Conservation (phyloP, 2,888 invertebrate species). For the Erebia aethiops region DNA sequence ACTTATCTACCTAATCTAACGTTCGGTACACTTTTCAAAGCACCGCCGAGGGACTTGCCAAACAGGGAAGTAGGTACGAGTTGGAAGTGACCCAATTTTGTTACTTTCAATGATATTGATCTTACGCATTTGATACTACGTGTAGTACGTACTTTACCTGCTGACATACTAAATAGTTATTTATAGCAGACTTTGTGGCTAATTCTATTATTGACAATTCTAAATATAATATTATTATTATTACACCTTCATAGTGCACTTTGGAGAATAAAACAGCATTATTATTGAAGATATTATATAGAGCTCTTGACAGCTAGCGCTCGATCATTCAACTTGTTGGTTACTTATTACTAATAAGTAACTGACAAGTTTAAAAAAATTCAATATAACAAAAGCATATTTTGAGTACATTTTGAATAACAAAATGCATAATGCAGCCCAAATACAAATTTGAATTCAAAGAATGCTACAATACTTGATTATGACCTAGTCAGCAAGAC, state of each 20-base stretch:
- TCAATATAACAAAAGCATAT: too few species aligned
- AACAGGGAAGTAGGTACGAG: slow-evolving; percentile 22
- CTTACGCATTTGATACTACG: slow-evolving; percentile 10
- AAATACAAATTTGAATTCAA: background rate
- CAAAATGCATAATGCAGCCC: background rate
- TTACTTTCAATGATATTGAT: slow-evolving; percentile 17
- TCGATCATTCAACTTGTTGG: too few species aligned
- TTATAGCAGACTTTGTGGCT: background rate
- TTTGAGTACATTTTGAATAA: background rate
- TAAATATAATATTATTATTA: too few species aligned
- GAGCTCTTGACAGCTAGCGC: too few species aligned
- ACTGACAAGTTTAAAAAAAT: too few species aligned
- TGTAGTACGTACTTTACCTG: background rate
- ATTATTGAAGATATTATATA: too few species aligned
- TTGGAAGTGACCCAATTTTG: slow-evolving; percentile 31
- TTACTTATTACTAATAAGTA: too few species aligned
- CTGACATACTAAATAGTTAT: background rate
- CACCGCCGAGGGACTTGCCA: slow-evolving; percentile 23
- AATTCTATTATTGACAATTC: too few species aligned
- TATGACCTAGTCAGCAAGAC: slow-evolving; percentile 32
- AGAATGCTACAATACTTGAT: slow-evolving; percentile 6
- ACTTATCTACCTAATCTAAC: background rate
- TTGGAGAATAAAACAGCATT: too few species aligned
- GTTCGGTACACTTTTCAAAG: slow-evolving; percentile 11
- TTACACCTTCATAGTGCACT: too few species aligned